Percentiles rank a stretch among this genome's conserved stretches.
phyloP scores from a whole-genome alignment of 2,888 invertebrate species.

The Apodemia duryi region DNA sequence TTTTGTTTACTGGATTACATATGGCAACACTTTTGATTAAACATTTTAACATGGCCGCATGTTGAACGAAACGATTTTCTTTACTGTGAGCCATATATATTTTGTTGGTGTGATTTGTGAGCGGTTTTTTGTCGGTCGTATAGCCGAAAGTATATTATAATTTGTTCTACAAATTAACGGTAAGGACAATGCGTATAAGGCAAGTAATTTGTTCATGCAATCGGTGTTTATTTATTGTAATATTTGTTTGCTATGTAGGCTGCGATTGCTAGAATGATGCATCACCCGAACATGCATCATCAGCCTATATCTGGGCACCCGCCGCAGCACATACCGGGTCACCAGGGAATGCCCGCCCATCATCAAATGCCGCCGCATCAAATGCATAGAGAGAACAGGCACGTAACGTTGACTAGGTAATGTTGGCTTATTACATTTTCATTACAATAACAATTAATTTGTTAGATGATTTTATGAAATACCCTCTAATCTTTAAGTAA shows the following conservation, averaged over 20 bases:
- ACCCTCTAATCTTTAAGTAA: no score
- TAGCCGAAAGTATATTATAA: conserved; percentile 47
- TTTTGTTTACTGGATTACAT: conserved; percentile 34
- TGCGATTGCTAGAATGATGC: conserved; percentile 71
- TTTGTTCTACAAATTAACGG: conserved; percentile 50
- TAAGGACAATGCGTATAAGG: conserved; percentile 44
- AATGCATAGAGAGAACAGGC: conserved; percentile 82
- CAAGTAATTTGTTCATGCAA: conserved; percentile 49
- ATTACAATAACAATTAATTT: conserved; percentile 48
- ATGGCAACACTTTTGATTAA: conserved; percentile 13
- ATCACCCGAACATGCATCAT: conserved; percentile 80
- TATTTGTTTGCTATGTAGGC: conserved; percentile 62
- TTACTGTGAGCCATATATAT: conserved; percentile 87
- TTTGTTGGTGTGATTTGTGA: conserved; percentile 55
- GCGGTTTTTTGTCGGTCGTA: conserved; percentile 62
- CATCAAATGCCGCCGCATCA: conserved; percentile 82
- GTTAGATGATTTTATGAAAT: background rate
- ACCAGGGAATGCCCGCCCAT: conserved; percentile 72
- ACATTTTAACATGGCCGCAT: conserved; percentile 89
- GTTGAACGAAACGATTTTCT: conserved; percentile 88
- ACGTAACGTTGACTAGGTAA: conserved; percentile 76
- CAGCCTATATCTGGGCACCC: conserved; percentile 75
- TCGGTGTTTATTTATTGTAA: conserved; percentile 44
- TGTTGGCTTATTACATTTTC: conserved; percentile 56
- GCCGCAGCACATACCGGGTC: conserved; percentile 68